A percentile compares a stretch with the other conserved stretches of the same genome.
phyloP scores from a whole-genome alignment of 2,888 invertebrate genomes.

The Anthrax anthrax region DNA sequence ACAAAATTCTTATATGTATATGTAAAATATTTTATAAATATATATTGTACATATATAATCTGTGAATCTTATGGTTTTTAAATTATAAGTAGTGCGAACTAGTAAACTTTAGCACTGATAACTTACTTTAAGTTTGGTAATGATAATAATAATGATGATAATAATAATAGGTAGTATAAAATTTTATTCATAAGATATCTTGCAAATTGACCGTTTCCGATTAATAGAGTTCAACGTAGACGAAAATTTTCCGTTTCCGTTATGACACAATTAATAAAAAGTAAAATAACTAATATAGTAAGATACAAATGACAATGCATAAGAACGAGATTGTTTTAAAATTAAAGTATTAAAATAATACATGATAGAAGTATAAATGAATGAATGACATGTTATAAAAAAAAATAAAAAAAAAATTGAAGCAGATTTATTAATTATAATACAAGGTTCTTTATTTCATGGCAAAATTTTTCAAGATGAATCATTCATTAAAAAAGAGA shows the following conservation, averaged over 20 bases:
- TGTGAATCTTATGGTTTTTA: background rate
- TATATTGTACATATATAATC: background rate
- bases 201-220: slow-evolving; percentile 12
- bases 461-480: background rate
- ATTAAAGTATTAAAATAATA: slow-evolving; percentile 1
- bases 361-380: background rate
- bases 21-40: no score
- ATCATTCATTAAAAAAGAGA: no score
- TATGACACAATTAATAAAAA: slow-evolving; percentile 8
- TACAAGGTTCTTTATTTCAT: background rate
- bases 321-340: no score
- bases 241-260: slow-evolving; percentile 13
- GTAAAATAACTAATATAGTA: no score
- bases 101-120: background rate
- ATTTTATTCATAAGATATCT: background rate
- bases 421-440: background rate
- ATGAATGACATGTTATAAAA: background rate
- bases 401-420: no score
- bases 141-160: no score
- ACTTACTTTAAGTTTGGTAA: no score
- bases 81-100: background rate
- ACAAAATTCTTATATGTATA: no score
- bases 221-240: slow-evolving; percentile 10
- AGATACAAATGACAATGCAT: background rate
- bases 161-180: background rate